These are phyloP conservation scores for Ectobius pallidus DNA, from an alignment of 2,888 invertebrate genomes.

Conservation along the genomic window DNA sequence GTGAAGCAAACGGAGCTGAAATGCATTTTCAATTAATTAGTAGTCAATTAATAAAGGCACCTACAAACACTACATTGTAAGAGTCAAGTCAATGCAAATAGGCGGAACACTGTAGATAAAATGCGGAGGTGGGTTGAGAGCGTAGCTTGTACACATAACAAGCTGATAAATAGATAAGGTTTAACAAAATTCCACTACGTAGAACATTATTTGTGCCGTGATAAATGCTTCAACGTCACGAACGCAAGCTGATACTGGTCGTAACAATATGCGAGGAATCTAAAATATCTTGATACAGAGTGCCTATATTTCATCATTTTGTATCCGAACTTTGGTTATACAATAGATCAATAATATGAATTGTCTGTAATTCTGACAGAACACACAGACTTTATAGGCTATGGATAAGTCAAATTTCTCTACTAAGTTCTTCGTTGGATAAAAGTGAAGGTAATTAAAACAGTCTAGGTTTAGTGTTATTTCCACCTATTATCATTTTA, in stretches of 20 bases:
- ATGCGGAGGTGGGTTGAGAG: background rate
- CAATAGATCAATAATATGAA: no score
- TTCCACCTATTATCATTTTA: no score
- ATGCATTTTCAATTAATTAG: background rate
- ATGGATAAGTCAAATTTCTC: no score
- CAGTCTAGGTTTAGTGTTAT: no score
- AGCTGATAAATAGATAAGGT: background rate
- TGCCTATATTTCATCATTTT: no score
- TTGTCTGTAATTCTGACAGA: no score
- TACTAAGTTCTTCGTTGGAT: no score
- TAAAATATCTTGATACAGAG: no score
- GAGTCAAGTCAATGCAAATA: background rate
- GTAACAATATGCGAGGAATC: background rate
- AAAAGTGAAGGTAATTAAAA: no score
- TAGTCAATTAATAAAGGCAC: background rate
- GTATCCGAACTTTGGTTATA: no score
- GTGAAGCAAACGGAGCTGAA: background rate
- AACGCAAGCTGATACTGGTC: background rate
- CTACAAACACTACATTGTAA: background rate
- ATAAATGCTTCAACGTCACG: background rate
- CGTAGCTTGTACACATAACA: background rate
- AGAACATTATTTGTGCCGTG: background rate
- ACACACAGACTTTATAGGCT: no score
- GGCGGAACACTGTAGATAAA: background rate
- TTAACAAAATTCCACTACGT: constrained; percentile 2